A percentile compares a stretch with the other conserved stretches of the same genome.
Conservation (phyloP, 2,888 invertebrate species). For the Syrista parreyssii region DNA sequence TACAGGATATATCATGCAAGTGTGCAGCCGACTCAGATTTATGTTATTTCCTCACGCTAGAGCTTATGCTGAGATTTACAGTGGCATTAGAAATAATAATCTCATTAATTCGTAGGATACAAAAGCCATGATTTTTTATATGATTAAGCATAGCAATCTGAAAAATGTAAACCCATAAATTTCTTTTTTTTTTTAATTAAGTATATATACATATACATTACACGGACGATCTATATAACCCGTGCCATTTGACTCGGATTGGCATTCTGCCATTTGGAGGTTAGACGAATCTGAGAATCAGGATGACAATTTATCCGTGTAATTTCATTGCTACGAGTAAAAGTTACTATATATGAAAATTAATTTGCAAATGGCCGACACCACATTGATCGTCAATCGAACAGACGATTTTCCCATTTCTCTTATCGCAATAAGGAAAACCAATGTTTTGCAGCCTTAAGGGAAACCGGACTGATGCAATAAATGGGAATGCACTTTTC, state of each 20-base stretch:
- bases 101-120: neutral
- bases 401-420: neutral
- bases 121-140: neutral
- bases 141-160: too few relatives aligned
- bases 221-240: constrained; percentile 25
- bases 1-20: neutral
- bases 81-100: neutral
- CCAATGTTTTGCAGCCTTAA: neutral
- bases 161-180: neutral
- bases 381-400: neutral
- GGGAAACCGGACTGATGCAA: neutral
- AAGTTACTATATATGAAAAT: neutral
- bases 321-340: neutral
- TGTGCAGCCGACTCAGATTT: neutral
- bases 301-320: neutral
- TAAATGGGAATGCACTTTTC: neutral
- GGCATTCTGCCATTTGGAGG: constrained; percentile 41
- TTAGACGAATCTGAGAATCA: neutral
- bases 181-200: constrained; percentile 20
- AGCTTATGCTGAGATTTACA: constrained; percentile 4
- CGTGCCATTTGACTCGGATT: constrained; percentile 42
- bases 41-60: constrained; percentile 14
- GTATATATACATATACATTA: constrained; percentile 19
- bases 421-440: neutral
- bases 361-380: neutral